phyloP scores from a whole-genome alignment of 2,113 vertebrate species.

The Barnardius zonarius region DNA sequence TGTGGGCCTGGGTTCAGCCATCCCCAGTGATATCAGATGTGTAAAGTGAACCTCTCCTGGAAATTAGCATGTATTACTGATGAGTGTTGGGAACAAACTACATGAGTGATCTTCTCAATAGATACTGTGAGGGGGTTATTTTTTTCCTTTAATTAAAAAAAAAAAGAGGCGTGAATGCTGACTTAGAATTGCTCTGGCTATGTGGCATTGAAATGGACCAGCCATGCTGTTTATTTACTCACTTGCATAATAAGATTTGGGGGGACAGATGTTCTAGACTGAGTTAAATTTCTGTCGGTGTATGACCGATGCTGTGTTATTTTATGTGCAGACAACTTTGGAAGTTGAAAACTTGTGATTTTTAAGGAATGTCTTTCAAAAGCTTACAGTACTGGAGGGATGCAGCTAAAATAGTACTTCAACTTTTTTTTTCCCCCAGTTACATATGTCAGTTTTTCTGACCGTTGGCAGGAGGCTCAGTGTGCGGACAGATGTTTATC shows the following conservation, averaged over 20 bases:
- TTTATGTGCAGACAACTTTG: not conserved
- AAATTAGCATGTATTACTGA: not conserved
- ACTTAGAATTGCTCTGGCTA: not conserved
- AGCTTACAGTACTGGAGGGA: not conserved
- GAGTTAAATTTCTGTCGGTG: not conserved
- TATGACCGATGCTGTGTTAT: accelerated
- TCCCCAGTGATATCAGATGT: not conserved
- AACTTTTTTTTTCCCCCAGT: accelerated
- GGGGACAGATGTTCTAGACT: not conserved
- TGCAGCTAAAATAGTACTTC: not conserved
- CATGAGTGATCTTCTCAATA: accelerated
- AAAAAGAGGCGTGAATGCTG: not conserved
- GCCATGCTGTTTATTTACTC: not conserved
- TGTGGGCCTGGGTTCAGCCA: not conserved
- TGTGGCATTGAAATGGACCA: not conserved
- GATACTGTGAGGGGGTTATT: not conserved
- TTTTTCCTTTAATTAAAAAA: not conserved
- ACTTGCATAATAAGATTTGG: not conserved
- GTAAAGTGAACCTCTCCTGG: not conserved
- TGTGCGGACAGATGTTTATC: not conserved
- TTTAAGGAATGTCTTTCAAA: not conserved
- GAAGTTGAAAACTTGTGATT: slow-evolving; percentile 28
- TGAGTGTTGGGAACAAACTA: not conserved
- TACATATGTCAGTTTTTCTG: not conserved
- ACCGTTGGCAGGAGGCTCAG: not conserved